phyloP scores from a whole-genome alignment of 2,888 invertebrate genomes.

The Troglohyphantes excavatus region DNA sequence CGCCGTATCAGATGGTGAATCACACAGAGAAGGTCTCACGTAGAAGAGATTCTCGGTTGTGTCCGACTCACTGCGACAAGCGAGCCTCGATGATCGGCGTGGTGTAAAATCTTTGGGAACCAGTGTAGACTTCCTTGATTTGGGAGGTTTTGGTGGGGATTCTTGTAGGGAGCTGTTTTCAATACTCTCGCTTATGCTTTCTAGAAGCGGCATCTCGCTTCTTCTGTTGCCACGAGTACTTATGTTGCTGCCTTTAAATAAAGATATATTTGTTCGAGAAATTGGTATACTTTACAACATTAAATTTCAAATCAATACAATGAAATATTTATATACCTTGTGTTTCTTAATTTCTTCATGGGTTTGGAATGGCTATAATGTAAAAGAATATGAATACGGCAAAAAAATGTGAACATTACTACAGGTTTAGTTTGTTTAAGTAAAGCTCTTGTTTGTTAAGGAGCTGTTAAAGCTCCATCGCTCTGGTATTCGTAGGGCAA shows the following conservation, averaged over 20 bases:
- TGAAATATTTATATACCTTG: no score
- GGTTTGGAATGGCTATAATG: no score
- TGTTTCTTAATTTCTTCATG: no score
- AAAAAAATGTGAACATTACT: no score
- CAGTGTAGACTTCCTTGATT: background rate
- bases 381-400: no score
- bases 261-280: background rate
- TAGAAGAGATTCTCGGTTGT: background rate
- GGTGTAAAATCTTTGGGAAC: background rate
- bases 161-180: background rate
- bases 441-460: no score
- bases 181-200: constrained; percentile 17
- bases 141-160: background rate
- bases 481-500: no score
- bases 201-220: constrained; percentile 13
- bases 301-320: no score
- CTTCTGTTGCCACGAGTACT: background rate
- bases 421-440: no score
- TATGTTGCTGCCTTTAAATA: background rate
- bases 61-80: background rate
- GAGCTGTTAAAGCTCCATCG: no score
- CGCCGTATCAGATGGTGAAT: background rate
- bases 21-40: background rate
- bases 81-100: constrained; percentile 11
- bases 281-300: no score